Base-by-base conservation (phyloP, 2,797 vertebrate genomes). In the Sebastiscus tertius region DNA sequence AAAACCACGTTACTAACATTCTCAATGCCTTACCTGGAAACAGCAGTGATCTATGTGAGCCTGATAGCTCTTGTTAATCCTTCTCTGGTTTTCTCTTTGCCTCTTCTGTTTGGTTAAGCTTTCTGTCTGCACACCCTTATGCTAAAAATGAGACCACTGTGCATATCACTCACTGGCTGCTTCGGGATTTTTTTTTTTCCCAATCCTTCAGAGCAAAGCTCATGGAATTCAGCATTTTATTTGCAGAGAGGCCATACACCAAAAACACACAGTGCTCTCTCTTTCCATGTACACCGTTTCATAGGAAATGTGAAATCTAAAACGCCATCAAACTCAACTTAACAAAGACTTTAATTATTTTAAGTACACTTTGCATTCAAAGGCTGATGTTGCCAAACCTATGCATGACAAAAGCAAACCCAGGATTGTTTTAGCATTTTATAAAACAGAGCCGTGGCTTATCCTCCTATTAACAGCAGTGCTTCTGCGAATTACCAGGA, bases 81-180 rank as follows among this genome's bases (percentile, higher is more conserved):
- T 66, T 31, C 63, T 66, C n/a, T 75, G 52, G 18, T 52, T 79
- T 78, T 66, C 54, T 80, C 27, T 82, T 26, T 63, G 42, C 39
- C 72, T 71, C 70, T 55, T 76, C 56, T 84, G 78, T 72, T 79
- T 72, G 58, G 46, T 72, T 65, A 73, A 66, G 76, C 81, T 82
- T 69, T 71, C 69, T 72, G 75, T 72, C 79, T 77, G 31, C 56
- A 62, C 75, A 79, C 33, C 67, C 82, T 56, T 85, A 75, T 36
- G 73, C 65, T 82, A 78, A 77, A 90, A 90, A 88, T 59, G 36
- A 86, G 88, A 87, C 75, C 68, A 79, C 59, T 85, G 80, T 75
- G 76, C n/a, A 64, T 55, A 72, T 69, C 64, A 68, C 70, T 69
- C 64, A 68, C 70, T 77, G 69, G 42, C 84, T 80, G 83, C 80